Conservation (phyloP, 2,797 vertebrate genomes). For the Phyllotis vaccarum region DNA sequence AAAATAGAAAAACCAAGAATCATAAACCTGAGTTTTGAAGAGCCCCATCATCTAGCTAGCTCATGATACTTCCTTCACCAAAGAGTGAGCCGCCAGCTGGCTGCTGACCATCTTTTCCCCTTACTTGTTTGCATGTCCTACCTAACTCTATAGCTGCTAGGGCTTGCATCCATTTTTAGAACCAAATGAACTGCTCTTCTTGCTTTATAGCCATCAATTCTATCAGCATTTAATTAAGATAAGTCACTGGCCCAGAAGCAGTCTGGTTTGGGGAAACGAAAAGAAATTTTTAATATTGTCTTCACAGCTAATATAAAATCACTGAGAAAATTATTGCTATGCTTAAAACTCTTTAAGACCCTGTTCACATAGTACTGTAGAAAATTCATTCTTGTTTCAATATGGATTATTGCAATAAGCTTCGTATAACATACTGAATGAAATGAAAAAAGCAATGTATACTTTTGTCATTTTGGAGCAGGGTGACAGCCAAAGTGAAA, state of each 20-base stretch:
- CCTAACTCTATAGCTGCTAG: background rate
- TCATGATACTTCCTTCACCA: background rate
- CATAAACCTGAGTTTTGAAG: background rate
- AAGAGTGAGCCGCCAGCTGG: background rate
- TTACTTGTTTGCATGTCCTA: background rate
- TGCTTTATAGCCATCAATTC: conserved; percentile 67
- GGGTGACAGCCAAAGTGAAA: conserved; percentile 65
- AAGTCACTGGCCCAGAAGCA: conserved; percentile 61
- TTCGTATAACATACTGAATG: conserved; percentile 34
- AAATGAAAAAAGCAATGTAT: conserved; percentile 52
- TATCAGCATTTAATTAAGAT: conserved; percentile 75
- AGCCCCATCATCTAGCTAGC: background rate
- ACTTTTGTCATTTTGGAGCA: conserved; percentile 24
- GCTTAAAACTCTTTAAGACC: conserved; percentile 41
- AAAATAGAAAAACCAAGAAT: background rate
- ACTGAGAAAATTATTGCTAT: conserved; percentile 39
- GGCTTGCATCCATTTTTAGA: conserved; percentile 40
- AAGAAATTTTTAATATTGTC: conserved; percentile 64
- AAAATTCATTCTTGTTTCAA: conserved; percentile 57
- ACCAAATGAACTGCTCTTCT: conserved; percentile 42
- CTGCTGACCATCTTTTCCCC: too few species aligned
- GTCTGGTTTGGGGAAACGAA: conserved; percentile 67
- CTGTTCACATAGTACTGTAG: background rate
- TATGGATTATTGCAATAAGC: conserved; percentile 23
- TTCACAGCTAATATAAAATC: conserved; percentile 68